Evolutionary conservation across 2,888 invertebrate genomes (phyloP).

Genomic region (Thelaira solivaga): DNA sequence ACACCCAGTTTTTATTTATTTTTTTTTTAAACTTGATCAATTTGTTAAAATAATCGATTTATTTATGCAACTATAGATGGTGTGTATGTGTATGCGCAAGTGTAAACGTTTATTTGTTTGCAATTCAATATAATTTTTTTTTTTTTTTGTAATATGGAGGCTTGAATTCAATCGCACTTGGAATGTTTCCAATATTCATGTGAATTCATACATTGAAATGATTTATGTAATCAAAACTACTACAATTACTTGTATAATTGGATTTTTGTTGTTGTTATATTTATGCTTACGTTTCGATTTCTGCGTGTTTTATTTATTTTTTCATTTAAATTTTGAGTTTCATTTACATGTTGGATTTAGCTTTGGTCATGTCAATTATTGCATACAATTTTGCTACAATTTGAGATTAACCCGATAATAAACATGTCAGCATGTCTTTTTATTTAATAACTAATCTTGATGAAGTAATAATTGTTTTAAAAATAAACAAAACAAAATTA

Average conservation of each 20-base stretch:
- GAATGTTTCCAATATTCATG: constrained; percentile 11
- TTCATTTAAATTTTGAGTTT: not conserved
- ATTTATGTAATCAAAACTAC: constrained; percentile 32
- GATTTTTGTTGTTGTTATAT: constrained; percentile 18
- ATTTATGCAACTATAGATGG: not conserved
- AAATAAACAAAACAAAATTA: too few species aligned
- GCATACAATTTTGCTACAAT: constrained; percentile 40
- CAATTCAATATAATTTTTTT: not conserved
- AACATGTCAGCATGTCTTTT: constrained; percentile 52
- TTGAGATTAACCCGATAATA: constrained; percentile 54
- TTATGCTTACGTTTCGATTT: constrained; percentile 13
- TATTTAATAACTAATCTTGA: constrained; percentile 35
- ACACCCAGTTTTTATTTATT: constrained; percentile 1
- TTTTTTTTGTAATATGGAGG: too few species aligned
- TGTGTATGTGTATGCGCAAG: not conserved
- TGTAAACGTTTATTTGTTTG: not conserved
- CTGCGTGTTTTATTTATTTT: constrained; percentile 2
- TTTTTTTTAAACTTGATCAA: too few species aligned
- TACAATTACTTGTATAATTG: too few species aligned
- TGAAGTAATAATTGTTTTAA: constrained; percentile 55
- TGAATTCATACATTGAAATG: not conserved
- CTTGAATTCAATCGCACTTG: too few species aligned
- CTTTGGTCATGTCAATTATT: constrained; percentile 40
- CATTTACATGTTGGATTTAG: constrained; percentile 4
- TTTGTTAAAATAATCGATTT: constrained; percentile 15